These are phyloP conservation scores for Rhizomys pruinosus DNA, from an alignment of 2,113 vertebrate genomes.

Conservation along the genomic window DNA sequence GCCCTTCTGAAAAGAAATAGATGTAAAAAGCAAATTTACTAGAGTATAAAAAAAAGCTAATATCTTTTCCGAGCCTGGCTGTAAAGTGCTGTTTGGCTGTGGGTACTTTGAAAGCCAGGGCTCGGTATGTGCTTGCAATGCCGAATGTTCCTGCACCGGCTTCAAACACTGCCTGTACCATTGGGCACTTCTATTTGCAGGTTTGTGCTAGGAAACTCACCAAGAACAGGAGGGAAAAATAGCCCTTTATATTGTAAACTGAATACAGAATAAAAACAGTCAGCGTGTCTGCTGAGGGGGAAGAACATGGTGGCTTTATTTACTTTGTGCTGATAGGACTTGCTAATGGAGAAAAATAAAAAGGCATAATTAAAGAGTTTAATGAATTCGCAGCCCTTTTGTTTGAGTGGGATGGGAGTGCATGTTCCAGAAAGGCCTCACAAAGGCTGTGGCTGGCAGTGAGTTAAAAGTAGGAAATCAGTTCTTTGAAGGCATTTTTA, in stretches of 20 bases:
- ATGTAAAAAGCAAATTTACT: slow-evolving; percentile 99
- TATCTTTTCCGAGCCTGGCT: slow-evolving; percentile 93
- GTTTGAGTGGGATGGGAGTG: slow-evolving; percentile 90
- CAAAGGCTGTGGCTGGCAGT: slow-evolving; percentile 91
- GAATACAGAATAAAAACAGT: slow-evolving; percentile 92
- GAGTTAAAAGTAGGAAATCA: slow-evolving; percentile 95
- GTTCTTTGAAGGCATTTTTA: slow-evolving; percentile 99
- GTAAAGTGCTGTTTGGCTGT: slow-evolving; percentile 88
- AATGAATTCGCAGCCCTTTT: slow-evolving; percentile 97
- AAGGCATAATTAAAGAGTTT: slow-evolving; percentile 97
- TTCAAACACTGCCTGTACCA: slow-evolving; percentile 83
- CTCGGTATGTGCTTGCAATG: slow-evolving; percentile 87
- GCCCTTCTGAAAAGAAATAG: slow-evolving; percentile 99
- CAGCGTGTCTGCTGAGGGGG: slow-evolving; percentile 90
- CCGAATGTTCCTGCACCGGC: slow-evolving; percentile 76
- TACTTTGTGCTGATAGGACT: slow-evolving; percentile 91
- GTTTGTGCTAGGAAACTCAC: slow-evolving; percentile 88
- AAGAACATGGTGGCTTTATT: slow-evolving; percentile 91
- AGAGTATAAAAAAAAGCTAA: slow-evolving; percentile 94
- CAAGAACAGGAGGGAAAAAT: slow-evolving; percentile 85
- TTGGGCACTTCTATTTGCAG: slow-evolving; percentile 87
- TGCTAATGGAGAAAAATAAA: slow-evolving; percentile 92
- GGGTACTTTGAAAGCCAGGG: slow-evolving; percentile 85
- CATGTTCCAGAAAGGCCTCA: slow-evolving; percentile 89
- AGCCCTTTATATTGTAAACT: slow-evolving; percentile 89